These are phyloP conservation scores for Apaloderma vittatum DNA, from an alignment of 2,113 vertebrate species.

Conservation along the genomic window DNA sequence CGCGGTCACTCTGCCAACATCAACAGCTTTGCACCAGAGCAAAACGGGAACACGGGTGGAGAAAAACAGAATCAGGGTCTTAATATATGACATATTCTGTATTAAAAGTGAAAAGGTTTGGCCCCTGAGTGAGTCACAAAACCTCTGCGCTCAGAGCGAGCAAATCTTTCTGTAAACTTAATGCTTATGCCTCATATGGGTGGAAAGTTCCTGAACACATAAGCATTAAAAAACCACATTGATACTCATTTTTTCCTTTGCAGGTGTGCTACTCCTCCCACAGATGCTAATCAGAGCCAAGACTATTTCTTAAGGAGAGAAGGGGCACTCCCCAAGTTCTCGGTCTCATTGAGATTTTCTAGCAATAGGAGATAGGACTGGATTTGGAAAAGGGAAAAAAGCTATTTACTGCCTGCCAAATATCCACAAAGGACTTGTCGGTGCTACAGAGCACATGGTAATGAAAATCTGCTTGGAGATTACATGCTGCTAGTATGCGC, in stretches of 20 bases:
- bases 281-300: neutral
- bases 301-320: neutral
- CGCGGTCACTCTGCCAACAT: neutral
- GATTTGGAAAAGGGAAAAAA: neutral
- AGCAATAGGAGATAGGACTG: neutral
- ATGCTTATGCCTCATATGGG: neutral
- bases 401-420: neutral
- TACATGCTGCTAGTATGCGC: neutral
- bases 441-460: neutral
- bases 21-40: neutral
- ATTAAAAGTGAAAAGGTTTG: neutral
- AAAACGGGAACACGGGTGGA: neutral
- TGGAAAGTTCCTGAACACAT: neutral
- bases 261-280: slow-evolving; percentile 1
- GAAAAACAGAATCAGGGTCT: neutral
- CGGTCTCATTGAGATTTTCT: neutral
- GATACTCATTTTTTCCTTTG: neutral
- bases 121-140: neutral
- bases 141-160: rapidly evolving
- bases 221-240: neutral
- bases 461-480: slow-evolving; percentile 11
- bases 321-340: neutral
- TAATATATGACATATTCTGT: neutral
- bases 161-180: neutral
- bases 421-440: neutral